Evolutionary conservation across 30 jellyfish, hydroid and myxozoan species (phyloP).

Genomic region (Pseudorhiza aurosa): DNA sequence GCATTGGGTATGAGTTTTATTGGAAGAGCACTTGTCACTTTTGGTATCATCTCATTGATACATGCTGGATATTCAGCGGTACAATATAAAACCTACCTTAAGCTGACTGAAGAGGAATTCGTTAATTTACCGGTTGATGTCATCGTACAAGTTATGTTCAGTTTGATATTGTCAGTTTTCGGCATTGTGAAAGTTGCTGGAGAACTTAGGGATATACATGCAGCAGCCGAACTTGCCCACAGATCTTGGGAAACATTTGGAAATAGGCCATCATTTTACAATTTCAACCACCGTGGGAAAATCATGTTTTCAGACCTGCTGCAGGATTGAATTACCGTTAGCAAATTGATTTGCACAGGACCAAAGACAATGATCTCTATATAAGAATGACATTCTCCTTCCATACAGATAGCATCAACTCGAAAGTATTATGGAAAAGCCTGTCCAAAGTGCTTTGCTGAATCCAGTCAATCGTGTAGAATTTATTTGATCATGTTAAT

Average conservation of each 20-base stretch:
- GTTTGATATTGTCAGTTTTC: slow-evolving; percentile 64
- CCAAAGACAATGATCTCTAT: no score
- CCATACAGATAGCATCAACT: no score
- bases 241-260: slow-evolving; percentile 97
- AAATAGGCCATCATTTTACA: slow-evolving; percentile 83
- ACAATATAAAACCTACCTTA: slow-evolving; percentile 84
- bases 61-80: slow-evolving; percentile 96
- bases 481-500: no score
- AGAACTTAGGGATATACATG: slow-evolving; percentile 85
- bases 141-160: slow-evolving; percentile 79
- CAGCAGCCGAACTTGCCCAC: slow-evolving; percentile 94
- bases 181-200: slow-evolving; percentile 93
- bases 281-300: slow-evolving; percentile 92
- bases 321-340: no score
- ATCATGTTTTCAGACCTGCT: slow-evolving; percentile 75
- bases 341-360: no score
- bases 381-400: no score
- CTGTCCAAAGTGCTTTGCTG: no score
- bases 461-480: no score
- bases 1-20: slow-evolving; percentile 61
- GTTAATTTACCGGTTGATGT: slow-evolving; percentile 76
- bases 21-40: slow-evolving; percentile 70
- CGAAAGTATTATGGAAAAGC: no score
- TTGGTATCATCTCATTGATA: slow-evolving; percentile 80
- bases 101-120: slow-evolving; percentile 89